phyloP scores from a whole-genome alignment of 2,113 vertebrate genomes.

The Mystacornis crossleyi region DNA sequence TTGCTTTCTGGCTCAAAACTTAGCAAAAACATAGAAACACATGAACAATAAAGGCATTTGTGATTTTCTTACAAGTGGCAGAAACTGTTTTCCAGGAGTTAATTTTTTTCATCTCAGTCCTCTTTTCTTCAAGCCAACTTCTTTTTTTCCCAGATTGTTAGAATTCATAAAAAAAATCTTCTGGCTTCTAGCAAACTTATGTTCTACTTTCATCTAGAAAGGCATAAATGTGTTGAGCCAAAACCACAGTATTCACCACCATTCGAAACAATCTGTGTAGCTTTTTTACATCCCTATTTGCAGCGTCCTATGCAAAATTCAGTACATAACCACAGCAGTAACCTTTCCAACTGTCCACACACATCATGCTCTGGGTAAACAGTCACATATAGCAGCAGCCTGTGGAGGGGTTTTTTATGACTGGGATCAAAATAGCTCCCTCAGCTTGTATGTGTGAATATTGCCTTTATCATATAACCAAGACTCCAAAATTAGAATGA shows the following conservation, averaged over 20 bases:
- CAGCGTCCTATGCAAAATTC: background rate
- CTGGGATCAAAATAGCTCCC: background rate
- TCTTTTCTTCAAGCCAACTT: background rate
- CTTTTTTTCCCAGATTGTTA: background rate
- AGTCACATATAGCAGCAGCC: background rate
- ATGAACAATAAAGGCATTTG: background rate
- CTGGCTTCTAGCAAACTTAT: slow-evolving; percentile 35
- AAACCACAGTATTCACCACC: background rate
- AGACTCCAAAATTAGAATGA: slow-evolving; percentile 5
- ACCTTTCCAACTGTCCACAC: background rate
- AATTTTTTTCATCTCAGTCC: background rate
- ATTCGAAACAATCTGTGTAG: background rate
- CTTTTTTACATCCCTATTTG: background rate
- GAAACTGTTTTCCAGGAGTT: background rate
- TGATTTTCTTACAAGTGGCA: background rate
- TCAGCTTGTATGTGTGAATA: background rate
- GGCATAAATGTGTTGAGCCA: background rate
- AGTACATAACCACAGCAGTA: background rate
- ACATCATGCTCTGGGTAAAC: background rate
- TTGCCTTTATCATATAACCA: background rate
- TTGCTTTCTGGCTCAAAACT: background rate
- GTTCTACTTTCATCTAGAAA: slow-evolving; percentile 45
- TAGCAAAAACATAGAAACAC: background rate
- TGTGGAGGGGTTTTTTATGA: background rate
- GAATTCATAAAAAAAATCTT: background rate